Evolutionary conservation across 2,113 vertebrate genomes (phyloP).

Genomic region (Megaceryle maxima): DNA sequence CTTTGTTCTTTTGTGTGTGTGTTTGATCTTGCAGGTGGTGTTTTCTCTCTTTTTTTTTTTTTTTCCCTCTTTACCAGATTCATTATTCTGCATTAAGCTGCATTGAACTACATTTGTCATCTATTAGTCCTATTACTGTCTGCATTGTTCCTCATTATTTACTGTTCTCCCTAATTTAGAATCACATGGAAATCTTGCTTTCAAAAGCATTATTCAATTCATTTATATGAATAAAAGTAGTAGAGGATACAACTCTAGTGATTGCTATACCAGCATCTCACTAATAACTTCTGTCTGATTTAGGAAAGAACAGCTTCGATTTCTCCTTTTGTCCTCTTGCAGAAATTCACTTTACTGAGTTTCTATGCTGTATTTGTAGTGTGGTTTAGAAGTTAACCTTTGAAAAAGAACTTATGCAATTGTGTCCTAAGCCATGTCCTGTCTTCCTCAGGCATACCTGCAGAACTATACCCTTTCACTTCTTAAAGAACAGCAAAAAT

Average conservation of each 20-base stretch:
- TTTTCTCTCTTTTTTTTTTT: neutral
- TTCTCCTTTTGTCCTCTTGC: neutral
- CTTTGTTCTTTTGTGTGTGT: neutral
- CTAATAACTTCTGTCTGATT: slow-evolving; percentile 8
- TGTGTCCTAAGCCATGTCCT: neutral
- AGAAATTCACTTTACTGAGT: neutral
- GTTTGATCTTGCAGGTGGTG: neutral
- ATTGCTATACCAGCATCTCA: neutral
- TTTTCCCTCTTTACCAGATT: neutral
- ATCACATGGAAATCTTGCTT: slow-evolving; percentile 47
- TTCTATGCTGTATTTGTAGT: neutral
- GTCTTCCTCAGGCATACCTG: neutral
- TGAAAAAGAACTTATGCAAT: neutral
- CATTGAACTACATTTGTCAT: slow-evolving; percentile 59
- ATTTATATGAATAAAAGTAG: slow-evolving; percentile 50
- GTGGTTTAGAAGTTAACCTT: neutral
- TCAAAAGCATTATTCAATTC: slow-evolving; percentile 33
- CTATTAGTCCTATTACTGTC: slow-evolving; percentile 54
- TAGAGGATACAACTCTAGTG: slow-evolving; percentile 7
- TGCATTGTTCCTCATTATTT: slow-evolving; percentile 59
- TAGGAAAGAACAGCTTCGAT: neutral
- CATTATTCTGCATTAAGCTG: slow-evolving; percentile 58
- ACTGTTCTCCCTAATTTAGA: slow-evolving; percentile 55
- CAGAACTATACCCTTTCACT: neutral
- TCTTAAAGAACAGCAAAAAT: neutral